A percentile compares a stretch with the other conserved stretches of the same genome.
Conservation (phyloP, 2,888 invertebrate genomes). For the Phortica okadai region DNA sequence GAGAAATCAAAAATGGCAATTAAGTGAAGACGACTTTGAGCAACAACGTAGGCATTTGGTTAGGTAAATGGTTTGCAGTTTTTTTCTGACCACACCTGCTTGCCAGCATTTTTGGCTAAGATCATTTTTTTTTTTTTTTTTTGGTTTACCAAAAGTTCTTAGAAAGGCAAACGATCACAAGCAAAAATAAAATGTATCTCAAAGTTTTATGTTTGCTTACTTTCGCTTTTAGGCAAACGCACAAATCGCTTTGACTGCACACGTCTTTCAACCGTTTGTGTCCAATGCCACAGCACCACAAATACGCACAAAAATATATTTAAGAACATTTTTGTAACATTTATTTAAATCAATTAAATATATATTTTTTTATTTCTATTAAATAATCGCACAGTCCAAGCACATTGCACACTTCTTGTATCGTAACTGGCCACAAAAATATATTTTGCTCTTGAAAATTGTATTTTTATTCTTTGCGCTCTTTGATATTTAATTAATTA, state of each 20-base stretch:
- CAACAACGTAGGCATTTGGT: slow-evolving; percentile 24
- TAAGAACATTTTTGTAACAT: slow-evolving; percentile 55
- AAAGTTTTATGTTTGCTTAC: slow-evolving; percentile 2
- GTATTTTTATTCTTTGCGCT: neutral
- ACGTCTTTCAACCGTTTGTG: slow-evolving; percentile 39
- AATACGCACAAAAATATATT: slow-evolving; percentile 54
- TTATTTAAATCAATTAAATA: neutral
- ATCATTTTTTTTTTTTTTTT: neutral
- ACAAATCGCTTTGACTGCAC: neutral
- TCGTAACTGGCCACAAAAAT: neutral
- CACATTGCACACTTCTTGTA: neutral
- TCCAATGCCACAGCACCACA: slow-evolving; percentile 52
- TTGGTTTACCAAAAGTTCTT: neutral
- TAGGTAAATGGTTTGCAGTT: slow-evolving; percentile 24
- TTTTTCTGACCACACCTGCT: slow-evolving; percentile 32
- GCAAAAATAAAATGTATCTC: neutral
- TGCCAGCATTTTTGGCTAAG: neutral
- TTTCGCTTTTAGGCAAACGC: slow-evolving; percentile 8
- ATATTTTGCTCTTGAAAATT: neutral
- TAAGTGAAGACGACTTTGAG: neutral
- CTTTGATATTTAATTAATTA: neutral
- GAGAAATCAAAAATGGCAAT: slow-evolving; percentile 46
- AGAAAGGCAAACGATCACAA: neutral
- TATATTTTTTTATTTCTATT: slow-evolving; percentile 7
- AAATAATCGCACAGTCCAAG: neutral